These are phyloP conservation scores for Phrynocephalus vlangalii DNA, from an alignment of 2,797 vertebrate species.

Conservation along the genomic window DNA sequence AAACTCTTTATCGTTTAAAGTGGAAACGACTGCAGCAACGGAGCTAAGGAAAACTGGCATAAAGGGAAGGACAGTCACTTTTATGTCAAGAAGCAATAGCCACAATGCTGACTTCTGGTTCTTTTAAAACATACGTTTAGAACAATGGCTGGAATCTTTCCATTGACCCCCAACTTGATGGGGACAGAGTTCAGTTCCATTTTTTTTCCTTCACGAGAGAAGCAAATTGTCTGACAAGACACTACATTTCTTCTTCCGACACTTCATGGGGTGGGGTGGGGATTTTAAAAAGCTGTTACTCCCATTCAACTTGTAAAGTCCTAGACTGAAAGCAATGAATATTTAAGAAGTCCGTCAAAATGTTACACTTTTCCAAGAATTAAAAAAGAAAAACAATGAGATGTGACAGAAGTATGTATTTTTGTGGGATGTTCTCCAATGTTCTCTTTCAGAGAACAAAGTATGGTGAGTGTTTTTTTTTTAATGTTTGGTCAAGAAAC, in stretches of 20 bases:
- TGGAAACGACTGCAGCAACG: slow-evolving; percentile 74
- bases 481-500: neutral
- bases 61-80: slow-evolving; percentile 58
- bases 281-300: slow-evolving; percentile 61
- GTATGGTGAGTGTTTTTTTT: neutral
- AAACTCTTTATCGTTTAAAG: slow-evolving; percentile 79
- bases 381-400: slow-evolving; percentile 47
- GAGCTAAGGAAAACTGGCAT: slow-evolving; percentile 62
- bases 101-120: slow-evolving; percentile 68
- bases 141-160: slow-evolving; percentile 58
- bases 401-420: slow-evolving; percentile 52
- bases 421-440: slow-evolving; percentile 56
- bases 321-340: slow-evolving; percentile 62
- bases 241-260: slow-evolving; percentile 63
- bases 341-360: slow-evolving; percentile 65
- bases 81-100: slow-evolving; percentile 76
- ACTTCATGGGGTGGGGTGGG: slow-evolving; percentile 58
- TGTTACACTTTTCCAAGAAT: slow-evolving; percentile 69
- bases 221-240: slow-evolving; percentile 55
- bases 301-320: slow-evolving; percentile 67
- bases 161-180: slow-evolving; percentile 48
- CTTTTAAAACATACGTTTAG: slow-evolving; percentile 57
- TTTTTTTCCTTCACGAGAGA: slow-evolving; percentile 50
- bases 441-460: slow-evolving; percentile 31
- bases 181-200: slow-evolving; percentile 6